Base-by-base conservation (phyloP, 2,888 invertebrate species). In the Leptopilina syphax region DNA sequence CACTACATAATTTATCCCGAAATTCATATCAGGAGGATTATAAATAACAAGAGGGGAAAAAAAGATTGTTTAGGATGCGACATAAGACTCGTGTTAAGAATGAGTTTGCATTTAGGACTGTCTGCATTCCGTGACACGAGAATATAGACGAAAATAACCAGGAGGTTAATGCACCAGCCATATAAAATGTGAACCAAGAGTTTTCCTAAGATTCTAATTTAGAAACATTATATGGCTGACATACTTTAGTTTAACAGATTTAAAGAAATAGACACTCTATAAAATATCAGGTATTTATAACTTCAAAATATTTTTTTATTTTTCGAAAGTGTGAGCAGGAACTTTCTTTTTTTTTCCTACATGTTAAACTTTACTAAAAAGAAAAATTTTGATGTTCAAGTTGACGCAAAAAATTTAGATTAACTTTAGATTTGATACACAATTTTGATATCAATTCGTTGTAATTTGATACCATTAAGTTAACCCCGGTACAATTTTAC, bases 151-250 rank as follows among this genome's bases (percentile, higher is more conserved):
- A 88, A 91, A 91, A 91, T 91, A 91, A 90, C 90, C 87, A 82
- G 70, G 88, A 89, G 91, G 91, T 91, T 90, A 89, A 90, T 91
- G 90, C 91, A 88, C 90, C 86, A 88, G 57, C 7, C 7, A 54
- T 34, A 18, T 73, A 18, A 57, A 73, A 73, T 73, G 73, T 73
- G 73, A 73, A 73, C 34, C 34, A 27, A 73, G 13, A 73, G 73
- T 73, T 73, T 73, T 54, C 57, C 73, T 57, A 73, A 73, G 41
- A 73, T 27, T 34, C 57, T 73, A 44, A 73, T 73, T 57, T 34
- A 73, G 73, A 73, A 54, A 57, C 54, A 63, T 18, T 63, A 63
- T 57, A 73, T 9, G 54, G 34, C 50, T 57, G 73, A 73, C 73
- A 73, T 73, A 73, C 50, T 73, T 73, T 34, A 4, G 8, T 73